phyloP scores from a whole-genome alignment of 2,113 vertebrate species.

The Spermophilus dauricus region DNA sequence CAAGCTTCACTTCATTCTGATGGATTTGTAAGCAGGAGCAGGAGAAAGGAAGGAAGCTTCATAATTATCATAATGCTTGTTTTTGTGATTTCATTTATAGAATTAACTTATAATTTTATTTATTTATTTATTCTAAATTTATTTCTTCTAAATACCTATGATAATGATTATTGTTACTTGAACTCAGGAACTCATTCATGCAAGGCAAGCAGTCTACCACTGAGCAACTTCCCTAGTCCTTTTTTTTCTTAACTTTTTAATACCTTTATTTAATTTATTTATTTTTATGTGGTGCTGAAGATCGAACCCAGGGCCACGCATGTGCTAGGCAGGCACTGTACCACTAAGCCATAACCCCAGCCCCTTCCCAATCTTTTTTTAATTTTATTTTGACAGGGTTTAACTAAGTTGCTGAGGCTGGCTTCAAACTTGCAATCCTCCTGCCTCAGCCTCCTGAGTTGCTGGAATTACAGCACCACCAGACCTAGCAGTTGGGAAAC shows the following conservation, averaged over 20 bases:
- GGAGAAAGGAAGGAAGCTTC: not conserved
- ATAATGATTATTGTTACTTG: not conserved
- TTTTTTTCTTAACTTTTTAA: no score
- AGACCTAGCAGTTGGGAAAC: not conserved
- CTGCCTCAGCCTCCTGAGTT: not conserved
- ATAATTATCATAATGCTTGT: not conserved
- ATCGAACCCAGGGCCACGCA: no score
- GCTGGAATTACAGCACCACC: not conserved
- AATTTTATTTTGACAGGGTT: not conserved
- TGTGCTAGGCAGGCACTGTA: no score
- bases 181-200: not conserved
- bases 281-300: no score
- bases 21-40: not conserved
- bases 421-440: not conserved
- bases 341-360: no score
- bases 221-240: not conserved
- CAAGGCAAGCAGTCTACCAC: not conserved
- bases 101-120: conserved; percentile 1
- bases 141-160: not conserved
- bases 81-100: not conserved
- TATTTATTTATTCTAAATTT: not conserved
- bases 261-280: no score
- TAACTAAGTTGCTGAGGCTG: not conserved
- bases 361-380: not conserved
- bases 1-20: not conserved